Conservation (phyloP, 2,113 vertebrate genomes). For the Pseudorasbora parva region DNA sequence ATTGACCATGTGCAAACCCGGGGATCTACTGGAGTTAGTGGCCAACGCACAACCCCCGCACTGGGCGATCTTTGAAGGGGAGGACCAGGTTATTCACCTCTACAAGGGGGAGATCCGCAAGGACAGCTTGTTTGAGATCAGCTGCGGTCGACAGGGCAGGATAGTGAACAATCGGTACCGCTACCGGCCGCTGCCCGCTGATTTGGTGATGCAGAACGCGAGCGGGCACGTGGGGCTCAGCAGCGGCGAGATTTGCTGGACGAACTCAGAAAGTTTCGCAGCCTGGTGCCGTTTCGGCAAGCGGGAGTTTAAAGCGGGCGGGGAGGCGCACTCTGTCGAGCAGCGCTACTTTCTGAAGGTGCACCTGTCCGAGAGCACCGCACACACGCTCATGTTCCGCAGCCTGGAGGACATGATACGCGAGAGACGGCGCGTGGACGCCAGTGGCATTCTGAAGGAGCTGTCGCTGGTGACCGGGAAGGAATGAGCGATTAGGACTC, state of each 20-base stretch:
- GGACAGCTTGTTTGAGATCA: conserved; percentile 91
- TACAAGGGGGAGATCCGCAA: conserved; percentile 95
- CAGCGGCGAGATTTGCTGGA: conserved; percentile 96
- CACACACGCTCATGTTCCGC: conserved; percentile 92
- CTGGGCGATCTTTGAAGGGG: conserved; percentile 93
- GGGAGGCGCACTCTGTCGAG: conserved; percentile 87
- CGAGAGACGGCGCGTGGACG: conserved; percentile 93
- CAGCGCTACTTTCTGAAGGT: conserved; percentile 95
- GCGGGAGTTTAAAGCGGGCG: conserved; percentile 96
- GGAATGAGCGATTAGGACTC: conserved; percentile 77
- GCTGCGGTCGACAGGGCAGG: conserved; percentile 87
- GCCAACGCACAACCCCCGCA: conserved; percentile 85
- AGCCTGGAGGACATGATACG: conserved; percentile 97
- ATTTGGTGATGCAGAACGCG: conserved; percentile 97
- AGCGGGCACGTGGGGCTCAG: conserved; percentile 92
- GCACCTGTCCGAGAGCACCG: conserved; percentile 88
- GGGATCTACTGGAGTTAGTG: conserved; percentile 95
- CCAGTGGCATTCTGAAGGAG: conserved; percentile 92
- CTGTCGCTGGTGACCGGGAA: conserved; percentile 87
- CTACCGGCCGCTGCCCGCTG: conserved; percentile 91
- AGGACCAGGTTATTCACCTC: conserved; percentile 93
- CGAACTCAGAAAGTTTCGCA: conserved; percentile 98
- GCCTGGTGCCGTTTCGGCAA: conserved; percentile 99
- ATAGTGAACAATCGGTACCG: conserved; percentile 97
- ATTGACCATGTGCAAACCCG: conserved; percentile 93